Base-by-base conservation (phyloP, 2,888 invertebrate species). In the Apodemia duryi region DNA sequence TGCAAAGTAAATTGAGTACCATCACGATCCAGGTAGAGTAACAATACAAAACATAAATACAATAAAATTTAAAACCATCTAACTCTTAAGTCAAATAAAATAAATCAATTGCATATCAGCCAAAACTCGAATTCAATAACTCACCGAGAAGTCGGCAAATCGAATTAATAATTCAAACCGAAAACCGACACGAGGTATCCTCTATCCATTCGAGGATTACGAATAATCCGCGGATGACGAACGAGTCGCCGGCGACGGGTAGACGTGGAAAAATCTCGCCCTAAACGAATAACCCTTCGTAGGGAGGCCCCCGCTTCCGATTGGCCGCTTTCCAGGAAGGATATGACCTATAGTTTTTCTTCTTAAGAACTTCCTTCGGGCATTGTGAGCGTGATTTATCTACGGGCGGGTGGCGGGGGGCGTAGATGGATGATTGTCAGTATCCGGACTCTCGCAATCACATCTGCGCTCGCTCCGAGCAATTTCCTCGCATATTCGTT, bases 341-440 rank as follows among this genome's bases (percentile, higher is more conserved):
- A 91, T 90, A 89, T 91, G 90, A 91, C 91, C 91, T 91, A 91
- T 91, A 91, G 91, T 91, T 91, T 91, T 90, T 91, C 91, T 91
- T 90, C 91, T 90, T 90, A 91, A 91, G 91, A 88, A 90, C 90
- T 91, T 91, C 91, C 91, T 84, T 73, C 84, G 86, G 82, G 84
- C 85, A 91, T 91, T 91, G 91, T 91, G 81, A 82, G 85, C 87
- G 87, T 91, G 91, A 91, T 91, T 89, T 91, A 91, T 85, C 84
- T 81, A 66, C 77, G 78, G 72, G 76, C 77, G 77, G 79, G 75
- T 63, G 69, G 69, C 62, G 68, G 71, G 70, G 68, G 72, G 83
- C 81, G 82, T 78, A 87, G 91, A 91, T 91, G 89, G 86, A 91
- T 90, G 91, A 87, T 87, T 85, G 85, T 83, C 77, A 73, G 86